phyloP scores from a whole-genome alignment of 2,888 invertebrate genomes.

The Coronaproctus castanopsis region DNA sequence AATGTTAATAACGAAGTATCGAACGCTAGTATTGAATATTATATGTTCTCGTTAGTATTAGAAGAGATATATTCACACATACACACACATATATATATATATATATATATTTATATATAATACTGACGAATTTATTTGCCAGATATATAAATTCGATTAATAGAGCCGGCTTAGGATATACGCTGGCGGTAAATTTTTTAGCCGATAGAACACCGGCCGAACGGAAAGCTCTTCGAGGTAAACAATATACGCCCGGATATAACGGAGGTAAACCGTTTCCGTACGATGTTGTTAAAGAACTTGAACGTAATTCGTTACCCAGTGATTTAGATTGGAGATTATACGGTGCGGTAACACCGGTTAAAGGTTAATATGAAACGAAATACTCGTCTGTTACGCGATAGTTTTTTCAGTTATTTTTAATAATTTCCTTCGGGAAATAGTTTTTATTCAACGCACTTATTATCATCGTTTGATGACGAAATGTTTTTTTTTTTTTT shows the following conservation, averaged over 20 bases:
- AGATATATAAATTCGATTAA: slow-evolving; percentile 64
- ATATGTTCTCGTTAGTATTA: neutral
- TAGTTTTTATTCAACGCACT: no score
- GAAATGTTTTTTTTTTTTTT: no score
- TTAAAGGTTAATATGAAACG: slow-evolving; percentile 42
- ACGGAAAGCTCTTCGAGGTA: slow-evolving; percentile 50
- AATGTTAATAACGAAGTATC: no score
- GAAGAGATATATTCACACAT: neutral
- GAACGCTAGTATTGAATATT: no score
- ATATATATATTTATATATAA: neutral
- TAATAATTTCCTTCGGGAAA: no score
- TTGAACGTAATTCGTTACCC: slow-evolving; percentile 37
- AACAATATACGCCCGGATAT: slow-evolving; percentile 34
- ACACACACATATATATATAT: neutral
- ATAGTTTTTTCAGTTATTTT: no score
- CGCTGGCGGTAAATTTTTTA: slow-evolving; percentile 64
- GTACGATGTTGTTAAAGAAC: slow-evolving; percentile 35
- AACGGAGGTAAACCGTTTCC: slow-evolving; percentile 67
- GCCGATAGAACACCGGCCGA: slow-evolving; percentile 64
- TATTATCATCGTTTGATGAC: no score
- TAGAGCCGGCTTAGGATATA: slow-evolving; percentile 49
- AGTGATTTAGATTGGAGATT: slow-evolving; percentile 73
- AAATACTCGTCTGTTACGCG: no score
- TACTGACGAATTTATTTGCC: slow-evolving; percentile 11
- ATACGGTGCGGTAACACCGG: slow-evolving; percentile 79